Evolutionary conservation across 2,113 vertebrate genomes (phyloP).

Genomic region (Carollia perspicillata): DNA sequence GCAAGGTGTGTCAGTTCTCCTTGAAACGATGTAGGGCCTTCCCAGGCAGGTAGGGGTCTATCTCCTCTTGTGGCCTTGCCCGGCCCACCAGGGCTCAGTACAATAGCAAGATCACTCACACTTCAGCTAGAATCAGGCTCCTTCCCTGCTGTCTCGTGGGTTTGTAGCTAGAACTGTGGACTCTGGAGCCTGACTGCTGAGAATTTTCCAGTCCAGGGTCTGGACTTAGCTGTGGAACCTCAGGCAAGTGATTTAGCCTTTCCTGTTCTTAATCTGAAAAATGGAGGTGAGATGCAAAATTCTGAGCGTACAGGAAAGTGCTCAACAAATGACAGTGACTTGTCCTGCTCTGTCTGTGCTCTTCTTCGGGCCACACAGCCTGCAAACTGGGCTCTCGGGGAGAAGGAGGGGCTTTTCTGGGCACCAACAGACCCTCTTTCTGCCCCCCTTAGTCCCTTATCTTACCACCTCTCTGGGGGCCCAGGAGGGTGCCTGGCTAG

Average conservation of each 20-base stretch:
- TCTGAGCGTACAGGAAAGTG: not conserved
- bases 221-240: not conserved
- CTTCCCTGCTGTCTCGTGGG: not conserved
- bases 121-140: not conserved
- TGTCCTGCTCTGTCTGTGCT: not conserved
- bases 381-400: fast-evolving
- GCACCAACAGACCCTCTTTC: not conserved
- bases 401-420: not conserved
- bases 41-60: not conserved
- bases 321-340: fast-evolving
- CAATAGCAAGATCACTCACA: fast-evolving
- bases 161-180: not conserved
- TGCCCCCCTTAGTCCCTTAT: not conserved
- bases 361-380: not conserved
- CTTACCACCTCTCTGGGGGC: not conserved
- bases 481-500: not conserved
- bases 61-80: not conserved
- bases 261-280: not conserved
- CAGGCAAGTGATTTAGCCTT: too few species aligned
- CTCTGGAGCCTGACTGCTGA: too few species aligned
- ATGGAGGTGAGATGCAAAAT: not conserved
- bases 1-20: not conserved
- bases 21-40: not conserved
- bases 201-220: not conserved
- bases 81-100: fast-evolving